These are phyloP conservation scores for Tetragnatha montana DNA, from an alignment of 2,888 invertebrate species.

Conservation along the genomic window DNA sequence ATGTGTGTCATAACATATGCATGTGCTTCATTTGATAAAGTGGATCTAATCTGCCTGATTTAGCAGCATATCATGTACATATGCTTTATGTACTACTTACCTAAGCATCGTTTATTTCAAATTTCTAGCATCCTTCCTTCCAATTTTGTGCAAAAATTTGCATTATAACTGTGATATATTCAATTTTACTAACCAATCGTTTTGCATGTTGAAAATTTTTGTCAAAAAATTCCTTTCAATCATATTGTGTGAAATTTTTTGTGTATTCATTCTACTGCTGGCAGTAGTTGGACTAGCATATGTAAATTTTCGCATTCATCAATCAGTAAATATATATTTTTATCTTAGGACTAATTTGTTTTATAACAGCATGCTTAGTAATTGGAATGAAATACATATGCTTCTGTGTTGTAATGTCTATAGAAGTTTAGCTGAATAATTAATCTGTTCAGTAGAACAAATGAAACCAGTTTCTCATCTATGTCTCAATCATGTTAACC, in stretches of 20 bases:
- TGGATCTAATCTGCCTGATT: constrained; percentile 28
- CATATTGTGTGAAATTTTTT: constrained; percentile 17
- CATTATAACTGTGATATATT: constrained; percentile 55
- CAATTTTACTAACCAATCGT: constrained; percentile 16
- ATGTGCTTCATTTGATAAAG: constrained; percentile 43
- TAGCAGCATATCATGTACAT: constrained; percentile 28
- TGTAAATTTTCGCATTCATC: neutral
- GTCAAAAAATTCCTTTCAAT: constrained; percentile 5
- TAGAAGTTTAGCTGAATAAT: neutral
- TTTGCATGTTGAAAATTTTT: constrained; percentile 19
- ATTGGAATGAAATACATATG: neutral
- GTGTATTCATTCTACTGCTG: constrained; percentile 42
- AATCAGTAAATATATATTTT: neutral
- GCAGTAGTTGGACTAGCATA: constrained; percentile 28
- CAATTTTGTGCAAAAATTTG: constrained; percentile 28
- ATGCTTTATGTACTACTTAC: constrained; percentile 15
- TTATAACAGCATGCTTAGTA: neutral
- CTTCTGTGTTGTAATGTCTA: neutral
- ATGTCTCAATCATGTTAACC: neutral
- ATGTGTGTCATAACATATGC: constrained; percentile 57
- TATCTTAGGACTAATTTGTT: neutral
- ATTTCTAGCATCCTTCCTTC: constrained; percentile 2
- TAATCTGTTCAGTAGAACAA: neutral
- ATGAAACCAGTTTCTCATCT: neutral
- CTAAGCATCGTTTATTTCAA: neutral